Base-by-base conservation (phyloP, 2,797 vertebrate genomes). In the Macroramphosus scolopax region DNA sequence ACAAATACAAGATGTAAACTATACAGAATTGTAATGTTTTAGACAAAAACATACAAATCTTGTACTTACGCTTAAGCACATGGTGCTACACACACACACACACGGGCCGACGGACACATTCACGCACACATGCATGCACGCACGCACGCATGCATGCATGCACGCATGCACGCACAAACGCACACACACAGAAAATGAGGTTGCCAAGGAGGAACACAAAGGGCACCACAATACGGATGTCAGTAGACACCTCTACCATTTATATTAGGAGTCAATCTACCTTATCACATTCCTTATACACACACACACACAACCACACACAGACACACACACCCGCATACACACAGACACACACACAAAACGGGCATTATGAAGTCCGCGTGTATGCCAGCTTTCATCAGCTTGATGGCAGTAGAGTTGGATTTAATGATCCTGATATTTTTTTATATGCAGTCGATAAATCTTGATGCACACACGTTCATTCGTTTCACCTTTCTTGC, bases 361-460 rank as follows among this genome's bases (percentile, higher is more conserved):
- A 22, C 32, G 60, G 35, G 25, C 45, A 68, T 72, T 86, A 81
- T 67, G 73, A 63, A 75, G 78, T 78, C 38, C 68, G 67, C 65
- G 73, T 78, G 78, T 86, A 77, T 84, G 65, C 74, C 80, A 83
- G 72, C 75, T 87, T 90, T 90, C 85, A 91, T 90, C 87, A 88
- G 77, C 74, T 72, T 80, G 75, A 87, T 87, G 86, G 85, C 81
- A 77, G 65, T 46, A 52, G 73, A 85, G 81, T 86, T 82, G 72
- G 77, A 88, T 81, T 89, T 89, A 90, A 91, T 87, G 88, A 87
- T 80, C 83, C 78, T 55, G 71, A 77, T 81, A 84, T 81, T 76
- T 76, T 83, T 87, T 84, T 83, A 83, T 82, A 82, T 84, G 59
- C 77, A 65, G 74, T 65, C 56, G 38, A 91, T 90, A 89, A 90